These are phyloP conservation scores for Smutsia gigantea DNA, from an alignment of 2,797 vertebrate species.

Conservation along the genomic window DNA sequence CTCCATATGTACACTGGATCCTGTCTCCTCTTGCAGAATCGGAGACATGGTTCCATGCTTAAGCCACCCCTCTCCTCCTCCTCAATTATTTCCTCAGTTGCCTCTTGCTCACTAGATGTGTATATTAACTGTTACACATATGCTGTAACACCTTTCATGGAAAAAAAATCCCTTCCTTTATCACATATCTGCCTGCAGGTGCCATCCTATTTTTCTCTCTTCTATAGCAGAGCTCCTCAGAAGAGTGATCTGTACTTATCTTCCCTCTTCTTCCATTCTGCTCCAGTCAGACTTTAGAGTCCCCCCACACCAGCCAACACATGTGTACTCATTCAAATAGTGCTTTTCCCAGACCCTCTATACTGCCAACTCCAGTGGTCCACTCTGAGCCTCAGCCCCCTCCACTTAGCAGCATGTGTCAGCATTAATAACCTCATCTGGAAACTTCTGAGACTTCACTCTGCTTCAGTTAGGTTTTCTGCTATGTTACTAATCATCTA, in stretches of 20 bases:
- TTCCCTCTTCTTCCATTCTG: background rate
- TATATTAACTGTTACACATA: background rate
- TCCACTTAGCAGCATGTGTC: background rate
- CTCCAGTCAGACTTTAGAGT: background rate
- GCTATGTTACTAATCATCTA: background rate
- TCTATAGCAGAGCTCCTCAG: background rate
- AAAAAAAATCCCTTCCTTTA: background rate
- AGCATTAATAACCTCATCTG: background rate
- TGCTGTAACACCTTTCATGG: background rate
- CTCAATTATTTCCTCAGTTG: background rate
- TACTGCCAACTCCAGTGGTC: background rate
- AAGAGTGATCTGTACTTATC: background rate
- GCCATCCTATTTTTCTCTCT: background rate
- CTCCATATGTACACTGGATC: background rate
- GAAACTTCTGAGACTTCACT: background rate
- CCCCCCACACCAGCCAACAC: background rate
- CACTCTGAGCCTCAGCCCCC: background rate
- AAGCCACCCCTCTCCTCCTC: background rate
- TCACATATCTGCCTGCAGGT: background rate
- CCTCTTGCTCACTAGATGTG: background rate
- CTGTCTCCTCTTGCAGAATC: background rate
- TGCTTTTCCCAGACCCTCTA: background rate
- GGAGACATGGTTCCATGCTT: background rate
- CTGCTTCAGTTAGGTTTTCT: background rate
- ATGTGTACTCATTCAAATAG: background rate